Evolutionary conservation across 2,113 vertebrate species (phyloP).

Genomic region (Mixornis gularis): DNA sequence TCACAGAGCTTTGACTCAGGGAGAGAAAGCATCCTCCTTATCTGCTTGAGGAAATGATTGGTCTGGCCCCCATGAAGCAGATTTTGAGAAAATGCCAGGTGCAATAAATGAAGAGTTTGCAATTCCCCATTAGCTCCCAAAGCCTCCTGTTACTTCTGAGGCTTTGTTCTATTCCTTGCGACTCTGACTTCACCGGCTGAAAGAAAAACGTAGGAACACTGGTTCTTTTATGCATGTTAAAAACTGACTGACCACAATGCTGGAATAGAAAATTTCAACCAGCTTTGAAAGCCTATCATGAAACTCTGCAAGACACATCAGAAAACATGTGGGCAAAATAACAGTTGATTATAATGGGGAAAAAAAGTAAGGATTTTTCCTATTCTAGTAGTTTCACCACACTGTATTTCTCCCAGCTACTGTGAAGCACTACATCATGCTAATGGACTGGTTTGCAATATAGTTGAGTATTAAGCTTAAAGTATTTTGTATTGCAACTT

Average conservation of each 20-base stretch:
- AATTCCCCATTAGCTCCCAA: neutral
- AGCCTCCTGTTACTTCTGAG: neutral
- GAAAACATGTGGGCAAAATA: neutral
- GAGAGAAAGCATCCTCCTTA: neutral
- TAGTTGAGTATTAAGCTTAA: neutral
- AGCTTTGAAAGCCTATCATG: neutral
- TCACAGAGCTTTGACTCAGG: neutral
- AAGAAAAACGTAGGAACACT: neutral
- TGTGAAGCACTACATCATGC: neutral
- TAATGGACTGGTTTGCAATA: neutral
- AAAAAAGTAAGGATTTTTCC: neutral
- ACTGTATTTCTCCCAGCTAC: neutral
- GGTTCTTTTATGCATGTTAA: neutral
- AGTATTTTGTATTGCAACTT: neutral
- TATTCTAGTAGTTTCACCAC: neutral
- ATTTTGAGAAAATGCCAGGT: neutral
- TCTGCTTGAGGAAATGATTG: neutral
- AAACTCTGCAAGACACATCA: neutral
- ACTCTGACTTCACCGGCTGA: neutral
- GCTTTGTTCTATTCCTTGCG: neutral
- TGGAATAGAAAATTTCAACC: neutral
- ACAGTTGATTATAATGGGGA: neutral
- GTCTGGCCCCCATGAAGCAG: neutral
- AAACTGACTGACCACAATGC: neutral
- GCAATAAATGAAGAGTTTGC: neutral